phyloP scores from a whole-genome alignment of 2,888 invertebrate genomes.

The Anagyrus pseudococci region DNA sequence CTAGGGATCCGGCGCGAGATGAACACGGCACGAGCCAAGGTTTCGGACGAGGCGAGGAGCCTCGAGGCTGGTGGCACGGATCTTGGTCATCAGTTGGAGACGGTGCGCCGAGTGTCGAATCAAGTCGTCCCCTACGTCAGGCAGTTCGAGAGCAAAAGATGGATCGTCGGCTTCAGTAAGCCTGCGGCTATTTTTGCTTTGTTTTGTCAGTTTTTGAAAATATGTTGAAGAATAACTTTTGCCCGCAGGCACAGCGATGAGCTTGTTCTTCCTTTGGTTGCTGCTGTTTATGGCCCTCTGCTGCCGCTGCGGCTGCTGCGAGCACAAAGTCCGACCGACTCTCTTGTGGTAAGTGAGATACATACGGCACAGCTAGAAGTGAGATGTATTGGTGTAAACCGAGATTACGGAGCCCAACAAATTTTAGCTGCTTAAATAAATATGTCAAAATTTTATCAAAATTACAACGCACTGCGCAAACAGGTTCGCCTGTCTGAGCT shows the following conservation, averaged over 20 bases:
- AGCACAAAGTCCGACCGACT: slow-evolving; percentile 50
- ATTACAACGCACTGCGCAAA: too few species aligned
- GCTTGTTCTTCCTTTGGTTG: slow-evolving; percentile 51
- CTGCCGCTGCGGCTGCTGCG: slow-evolving; percentile 53
- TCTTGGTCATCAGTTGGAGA: slow-evolving; percentile 63
- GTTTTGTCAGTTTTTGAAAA: background rate
- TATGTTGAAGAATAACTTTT: too few species aligned
- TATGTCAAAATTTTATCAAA: too few species aligned
- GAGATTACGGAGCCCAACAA: too few species aligned
- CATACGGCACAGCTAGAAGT: too few species aligned
- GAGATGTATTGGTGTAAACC: too few species aligned
- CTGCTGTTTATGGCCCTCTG: slow-evolving; percentile 52
- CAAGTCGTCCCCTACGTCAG: slow-evolving; percentile 58
- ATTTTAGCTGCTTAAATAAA: too few species aligned
- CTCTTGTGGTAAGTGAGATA: slow-evolving; percentile 52
- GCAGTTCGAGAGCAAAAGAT: slow-evolving; percentile 70
- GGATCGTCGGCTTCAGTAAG: slow-evolving; percentile 71
- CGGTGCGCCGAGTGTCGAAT: slow-evolving; percentile 47
- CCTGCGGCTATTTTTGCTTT: slow-evolving; percentile 5
- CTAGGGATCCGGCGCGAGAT: slow-evolving; percentile 69
- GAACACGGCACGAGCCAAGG: slow-evolving; percentile 65
- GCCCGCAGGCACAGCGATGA: slow-evolving; percentile 47
- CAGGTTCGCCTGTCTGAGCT: slow-evolving; percentile 64
- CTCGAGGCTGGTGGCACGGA: slow-evolving; percentile 69
- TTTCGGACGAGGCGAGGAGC: slow-evolving; percentile 68